These are phyloP conservation scores for Crotalus viridis DNA, from an alignment of 2,113 vertebrate genomes.

Conservation along the genomic window DNA sequence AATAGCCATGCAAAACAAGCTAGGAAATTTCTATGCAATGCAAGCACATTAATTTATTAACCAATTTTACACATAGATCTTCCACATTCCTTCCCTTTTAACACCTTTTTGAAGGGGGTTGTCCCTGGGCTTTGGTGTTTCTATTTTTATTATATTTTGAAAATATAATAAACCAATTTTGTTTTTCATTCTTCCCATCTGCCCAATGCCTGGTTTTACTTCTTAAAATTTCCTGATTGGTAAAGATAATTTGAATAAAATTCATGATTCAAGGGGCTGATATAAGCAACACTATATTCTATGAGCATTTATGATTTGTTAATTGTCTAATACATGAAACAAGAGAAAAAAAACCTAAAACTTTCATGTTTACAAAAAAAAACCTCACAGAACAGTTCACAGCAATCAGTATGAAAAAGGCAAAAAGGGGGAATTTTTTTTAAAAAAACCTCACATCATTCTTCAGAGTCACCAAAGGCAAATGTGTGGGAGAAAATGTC, in stretches of 20 bases:
- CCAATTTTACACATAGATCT: neutral
- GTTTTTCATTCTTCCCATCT: neutral
- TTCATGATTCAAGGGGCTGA: neutral
- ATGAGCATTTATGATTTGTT: neutral
- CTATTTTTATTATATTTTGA: neutral
- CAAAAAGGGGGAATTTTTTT: neutral
- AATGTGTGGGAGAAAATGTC: neutral
- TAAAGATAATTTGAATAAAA: neutral
- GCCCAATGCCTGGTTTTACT: neutral
- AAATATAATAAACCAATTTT: neutral
- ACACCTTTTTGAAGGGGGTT: neutral
- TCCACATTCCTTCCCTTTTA: neutral
- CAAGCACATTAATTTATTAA: neutral
- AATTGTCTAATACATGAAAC: neutral
- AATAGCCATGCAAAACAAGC: neutral
- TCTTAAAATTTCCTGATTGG: neutral
- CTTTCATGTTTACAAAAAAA: slow-evolving; percentile 9
- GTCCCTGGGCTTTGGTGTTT: neutral
- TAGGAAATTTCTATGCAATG: neutral
- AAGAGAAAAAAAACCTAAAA: neutral
- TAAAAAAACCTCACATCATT: neutral
- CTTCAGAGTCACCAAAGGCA: neutral
- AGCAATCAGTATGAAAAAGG: slow-evolving; percentile 10
- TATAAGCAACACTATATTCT: neutral
- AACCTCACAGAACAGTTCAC: fast-evolving